Evolutionary conservation across 2,888 invertebrate genomes (phyloP).

Genomic region (Andrena camellia): DNA sequence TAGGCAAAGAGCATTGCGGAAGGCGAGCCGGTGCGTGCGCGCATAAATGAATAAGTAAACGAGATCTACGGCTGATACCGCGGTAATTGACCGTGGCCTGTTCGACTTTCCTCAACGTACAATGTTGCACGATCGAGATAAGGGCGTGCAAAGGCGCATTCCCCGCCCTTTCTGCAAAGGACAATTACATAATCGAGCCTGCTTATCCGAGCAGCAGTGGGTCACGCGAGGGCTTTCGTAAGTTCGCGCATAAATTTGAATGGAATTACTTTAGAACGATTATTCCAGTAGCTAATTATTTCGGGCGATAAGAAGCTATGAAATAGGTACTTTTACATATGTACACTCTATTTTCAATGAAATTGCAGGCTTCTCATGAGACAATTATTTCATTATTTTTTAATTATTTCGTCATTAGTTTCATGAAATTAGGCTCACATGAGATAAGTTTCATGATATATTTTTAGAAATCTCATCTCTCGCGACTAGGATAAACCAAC

Average conservation of each 20-base stretch:
- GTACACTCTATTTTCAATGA: too few species aligned
- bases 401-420: too few species aligned
- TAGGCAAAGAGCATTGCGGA: background rate
- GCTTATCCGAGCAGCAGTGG: background rate
- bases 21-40: conserved; percentile 21
- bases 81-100: conserved; percentile 18
- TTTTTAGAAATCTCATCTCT: too few species aligned
- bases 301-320: too few species aligned
- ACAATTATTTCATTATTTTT: too few species aligned
- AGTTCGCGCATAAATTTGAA: background rate
- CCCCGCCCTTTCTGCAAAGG: background rate
- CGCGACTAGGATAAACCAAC: too few species aligned
- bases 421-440: too few species aligned
- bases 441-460: too few species aligned
- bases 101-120: conserved; percentile 2
- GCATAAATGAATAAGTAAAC: conserved; percentile 50
- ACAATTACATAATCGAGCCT: background rate
- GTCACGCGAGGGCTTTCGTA: conserved; percentile 13
- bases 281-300: background rate
- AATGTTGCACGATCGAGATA: conserved; percentile 23
- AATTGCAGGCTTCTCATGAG: too few species aligned
- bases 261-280: background rate
- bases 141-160: background rate
- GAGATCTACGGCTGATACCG: conserved; percentile 32
- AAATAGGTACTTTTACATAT: too few species aligned